Base-by-base conservation (phyloP, 2,797 vertebrate species). In the Phrynocephalus vlangalii region DNA sequence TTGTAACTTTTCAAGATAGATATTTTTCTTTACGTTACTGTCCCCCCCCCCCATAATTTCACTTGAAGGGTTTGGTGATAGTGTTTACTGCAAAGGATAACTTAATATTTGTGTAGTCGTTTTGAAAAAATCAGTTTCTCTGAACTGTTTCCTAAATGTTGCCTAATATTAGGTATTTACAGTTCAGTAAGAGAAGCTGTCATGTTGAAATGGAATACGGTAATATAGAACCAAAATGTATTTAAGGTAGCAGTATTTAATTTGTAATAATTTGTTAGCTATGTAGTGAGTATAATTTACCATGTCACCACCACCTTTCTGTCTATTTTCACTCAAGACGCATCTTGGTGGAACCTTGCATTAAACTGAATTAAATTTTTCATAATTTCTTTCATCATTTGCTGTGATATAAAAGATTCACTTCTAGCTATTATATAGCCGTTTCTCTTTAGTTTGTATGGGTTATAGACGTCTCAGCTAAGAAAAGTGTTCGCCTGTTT, bases 51-150 rank as follows among this genome's bases (percentile, higher is more conserved):
- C 38, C 33, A 50, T 91, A 86, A 78, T 91, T 92, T 92, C 82
- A 91, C 87, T 83, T 94, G 93, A 85, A 89, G 75, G 79, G 90
- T 93, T 78, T 60, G 52, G 76, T 93, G 78, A 9, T 50, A 90
- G 67, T 26, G 50, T 91, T 95, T 30, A 33, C 67, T 91, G 24
- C 77, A 48, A 83, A 68, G 73, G 44, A 44, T 91, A 85, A 63
- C 72, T 89, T 88, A 86, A 66, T 87, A 84, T 79, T 87, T 56
- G 44, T 52, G n/a, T 20, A 81, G 26, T 90, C 90, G 10, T 1
- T 0, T 38, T 92, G 86, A 24, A 79, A 73, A 1, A 33, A 33
- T 80, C 15, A 30, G 78, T 3, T 24, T 24, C 87, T 68, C 5
- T 76, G 3, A 73, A 84, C 6, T 2, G 68, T 50, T 10, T 85